These are phyloP conservation scores for Gambelia wislizenii DNA, from an alignment of 2,797 vertebrate genomes.

Conservation along the genomic window DNA sequence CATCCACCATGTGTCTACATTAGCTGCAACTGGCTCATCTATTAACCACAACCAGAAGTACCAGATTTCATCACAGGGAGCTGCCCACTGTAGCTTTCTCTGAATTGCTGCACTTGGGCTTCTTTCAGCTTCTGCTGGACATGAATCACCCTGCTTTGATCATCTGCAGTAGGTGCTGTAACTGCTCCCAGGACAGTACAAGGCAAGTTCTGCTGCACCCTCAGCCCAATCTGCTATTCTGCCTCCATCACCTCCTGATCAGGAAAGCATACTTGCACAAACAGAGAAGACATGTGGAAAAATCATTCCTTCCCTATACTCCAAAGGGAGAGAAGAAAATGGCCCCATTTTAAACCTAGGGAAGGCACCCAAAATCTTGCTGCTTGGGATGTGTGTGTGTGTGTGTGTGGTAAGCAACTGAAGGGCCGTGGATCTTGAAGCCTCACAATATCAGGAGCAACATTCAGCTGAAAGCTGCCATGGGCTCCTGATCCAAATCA, in stretches of 20 bases:
- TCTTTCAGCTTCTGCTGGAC: neutral
- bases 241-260: neutral
- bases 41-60: neutral
- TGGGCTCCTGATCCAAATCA: neutral
- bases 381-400: no score
- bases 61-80: neutral
- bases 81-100: neutral
- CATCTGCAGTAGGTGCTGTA: neutral
- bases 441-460: neutral
- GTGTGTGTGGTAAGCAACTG: no score
- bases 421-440: neutral
- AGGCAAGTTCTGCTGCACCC: no score
- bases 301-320: neutral
- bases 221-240: neutral
- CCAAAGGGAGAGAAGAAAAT: neutral
- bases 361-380: no score
- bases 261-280: neutral
- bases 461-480: neutral
- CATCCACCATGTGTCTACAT: neutral
- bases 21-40: no score
- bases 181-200: neutral
- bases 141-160: no score
- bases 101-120: neutral
- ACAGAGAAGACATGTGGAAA: neutral
- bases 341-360: neutral